Evolutionary conservation across 2,888 invertebrate species (phyloP), one percentile per base, ranked within the genome.

Genomic region (Caenorhabditis macrosperma): DNA sequence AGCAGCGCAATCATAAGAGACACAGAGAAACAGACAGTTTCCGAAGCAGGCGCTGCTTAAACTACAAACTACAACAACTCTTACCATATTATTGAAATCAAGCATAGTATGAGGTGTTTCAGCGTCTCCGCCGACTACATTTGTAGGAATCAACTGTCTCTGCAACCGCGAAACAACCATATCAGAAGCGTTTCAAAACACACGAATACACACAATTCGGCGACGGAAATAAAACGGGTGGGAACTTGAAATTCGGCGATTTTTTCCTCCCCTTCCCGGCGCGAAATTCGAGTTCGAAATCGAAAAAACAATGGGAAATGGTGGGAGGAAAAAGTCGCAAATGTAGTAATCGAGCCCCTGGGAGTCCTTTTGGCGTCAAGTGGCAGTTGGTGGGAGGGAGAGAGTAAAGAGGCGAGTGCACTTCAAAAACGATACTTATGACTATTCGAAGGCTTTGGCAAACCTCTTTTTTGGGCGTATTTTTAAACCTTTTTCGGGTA

Each of bases 41-140:
- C n/a, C n/a, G n/a, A n/a, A n/a, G n/a, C n/a, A n/a, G 24, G 48
- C 10, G 48, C 48, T 48, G 48, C 48, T 48, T 22, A 17, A 41
- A 9, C 7, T 24, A 41, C 22, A 22, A 41, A 10, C n/a, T 24
- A 41, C 26, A 33, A 22, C 20, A 54, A 4, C 12, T 26, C 77
- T 52, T 20, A 77, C 77, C 77, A 77, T 77, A 66, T 71, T 77
- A 50, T 69, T 64, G n/a, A 77, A 71, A 60, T 77, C 77, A 64
- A 77, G 41, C 77, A 77, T 77, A 41, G n/a, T 63, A 48, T 48
- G 55, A 17, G 46, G 55, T 9, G 46, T 28, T 22, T 59, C 26
- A 33, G 38, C 28, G 15, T 24, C 33, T 33, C 63, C 76, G 30
- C 69, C 76, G 76, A 77, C 69, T 69, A 77, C 77, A 77, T 77